A percentile compares a stretch with the other conserved stretches of the same genome.
Evolutionary conservation across 92 coral and sea anemone species (phyloP).

Genomic region (Epizoanthus scotinus): DNA sequence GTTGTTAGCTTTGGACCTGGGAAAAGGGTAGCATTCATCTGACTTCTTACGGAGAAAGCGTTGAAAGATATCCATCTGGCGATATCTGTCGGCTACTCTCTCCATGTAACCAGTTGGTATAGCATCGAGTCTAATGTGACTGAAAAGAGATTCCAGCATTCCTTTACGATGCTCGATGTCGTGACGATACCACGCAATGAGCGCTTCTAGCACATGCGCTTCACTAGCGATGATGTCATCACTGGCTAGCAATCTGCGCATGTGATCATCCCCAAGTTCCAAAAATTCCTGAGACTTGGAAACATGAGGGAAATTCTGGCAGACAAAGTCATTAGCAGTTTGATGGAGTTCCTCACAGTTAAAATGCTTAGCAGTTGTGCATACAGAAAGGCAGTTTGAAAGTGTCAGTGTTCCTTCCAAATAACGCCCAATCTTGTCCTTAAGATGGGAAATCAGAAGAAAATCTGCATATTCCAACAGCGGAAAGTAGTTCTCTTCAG

Average conservation of each 20-base stretch:
- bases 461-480: conserved; percentile 62
- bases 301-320: conserved; percentile 48
- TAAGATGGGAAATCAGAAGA: conserved; percentile 50
- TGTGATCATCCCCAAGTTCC: conserved; percentile 51
- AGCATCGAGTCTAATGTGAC: conserved; percentile 51
- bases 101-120: conserved; percentile 59
- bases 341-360: conserved; percentile 51
- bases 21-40: conserved; percentile 35
- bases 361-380: conserved; percentile 55
- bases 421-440: conserved; percentile 55
- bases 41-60: conserved; percentile 47
- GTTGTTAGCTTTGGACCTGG: conserved; percentile 28
- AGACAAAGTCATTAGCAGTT: conserved; percentile 49
- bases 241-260: conserved; percentile 53
- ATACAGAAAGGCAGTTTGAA: conserved; percentile 47
- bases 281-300: conserved; percentile 49
- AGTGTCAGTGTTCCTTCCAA: conserved; percentile 44
- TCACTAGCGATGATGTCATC: conserved; percentile 69
- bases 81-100: conserved; percentile 41
- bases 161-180: conserved; percentile 46
- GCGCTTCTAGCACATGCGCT: conserved; percentile 55
- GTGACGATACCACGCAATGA: conserved; percentile 61
- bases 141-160: conserved; percentile 42
- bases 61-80: conserved; percentile 43
- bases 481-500: conserved; percentile 46